Evolutionary conservation across 2,888 invertebrate species (phyloP).

Genomic region (Meghimatium bilineatum): DNA sequence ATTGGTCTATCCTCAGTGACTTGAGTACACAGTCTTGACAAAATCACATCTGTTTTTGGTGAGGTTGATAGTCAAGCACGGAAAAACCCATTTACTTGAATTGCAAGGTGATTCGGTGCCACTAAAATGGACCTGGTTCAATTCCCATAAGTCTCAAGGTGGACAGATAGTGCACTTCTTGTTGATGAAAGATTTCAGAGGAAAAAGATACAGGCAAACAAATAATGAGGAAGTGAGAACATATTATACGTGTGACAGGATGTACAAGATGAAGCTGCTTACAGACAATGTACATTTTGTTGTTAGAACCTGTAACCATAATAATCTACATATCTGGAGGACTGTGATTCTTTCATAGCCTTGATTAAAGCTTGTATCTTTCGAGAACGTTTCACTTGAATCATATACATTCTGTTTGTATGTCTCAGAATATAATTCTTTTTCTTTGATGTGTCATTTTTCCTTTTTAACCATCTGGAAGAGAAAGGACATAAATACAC

Average conservation of each 20-base stretch:
- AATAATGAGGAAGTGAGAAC: no score
- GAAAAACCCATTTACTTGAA: no score
- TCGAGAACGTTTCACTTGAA: conserved; percentile 62
- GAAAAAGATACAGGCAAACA: no score
- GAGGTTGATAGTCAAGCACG: no score
- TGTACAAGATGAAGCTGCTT: not conserved
- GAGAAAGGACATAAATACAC: not conserved
- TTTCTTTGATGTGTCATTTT: conserved; percentile 61
- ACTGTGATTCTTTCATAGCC: conserved; percentile 67
- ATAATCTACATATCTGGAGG: conserved; percentile 72
- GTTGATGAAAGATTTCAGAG: no score
- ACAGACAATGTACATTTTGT: not conserved
- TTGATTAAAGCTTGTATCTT: conserved; percentile 65
- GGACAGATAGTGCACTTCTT: no score
- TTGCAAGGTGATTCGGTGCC: no score
- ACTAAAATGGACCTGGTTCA: no score
- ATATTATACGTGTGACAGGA: not conserved
- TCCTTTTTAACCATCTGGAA: conserved; percentile 71
- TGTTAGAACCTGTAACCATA: conserved; percentile 67
- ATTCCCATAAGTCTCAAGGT: no score
- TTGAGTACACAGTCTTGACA: no score
- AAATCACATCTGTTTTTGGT: no score
- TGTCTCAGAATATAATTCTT: conserved; percentile 59
- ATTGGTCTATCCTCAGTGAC: no score
- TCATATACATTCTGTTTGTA: conserved; percentile 60